Evolutionary conservation across 2,797 vertebrate genomes (phyloP).

Genomic region (Cryptoprocta ferox): DNA sequence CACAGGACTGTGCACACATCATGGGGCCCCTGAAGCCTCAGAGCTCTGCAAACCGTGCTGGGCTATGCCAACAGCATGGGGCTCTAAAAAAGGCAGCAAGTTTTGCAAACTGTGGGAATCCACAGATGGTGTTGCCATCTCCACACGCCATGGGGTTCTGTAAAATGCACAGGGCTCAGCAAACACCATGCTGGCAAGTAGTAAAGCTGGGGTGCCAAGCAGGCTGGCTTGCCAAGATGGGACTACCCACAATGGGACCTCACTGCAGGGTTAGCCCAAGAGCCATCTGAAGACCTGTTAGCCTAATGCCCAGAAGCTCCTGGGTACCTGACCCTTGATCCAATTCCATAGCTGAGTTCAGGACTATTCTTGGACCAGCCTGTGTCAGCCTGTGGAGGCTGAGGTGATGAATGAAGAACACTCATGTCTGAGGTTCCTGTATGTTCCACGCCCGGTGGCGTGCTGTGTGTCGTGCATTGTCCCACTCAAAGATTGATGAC

Average conservation of each 20-base stretch:
- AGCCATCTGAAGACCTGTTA: not conserved
- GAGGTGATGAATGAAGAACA: not conserved
- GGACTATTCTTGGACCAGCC: not conserved
- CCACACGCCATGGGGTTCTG: not conserved
- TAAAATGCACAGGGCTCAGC: not conserved
- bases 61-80: not conserved
- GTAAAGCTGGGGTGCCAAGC: not conserved
- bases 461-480: not conserved
- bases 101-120: constrained; percentile 47
- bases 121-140: constrained; percentile 24
- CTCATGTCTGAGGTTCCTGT: not conserved
- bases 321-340: not conserved
- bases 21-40: not conserved
- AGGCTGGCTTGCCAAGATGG: not conserved
- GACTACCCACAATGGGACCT: not conserved
- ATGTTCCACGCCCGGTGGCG: not conserved
- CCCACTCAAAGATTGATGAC: not conserved
- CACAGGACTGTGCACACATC: not conserved
- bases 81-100: constrained; percentile 27
- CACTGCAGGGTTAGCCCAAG: not conserved
- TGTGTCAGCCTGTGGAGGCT: not conserved
- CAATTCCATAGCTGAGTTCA: not conserved
- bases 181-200: not conserved
- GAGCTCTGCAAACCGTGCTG: not conserved
- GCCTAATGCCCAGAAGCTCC: not conserved